Conservation (phyloP, 2,113 vertebrate species). For the Poeciliopsis occidentalis region DNA sequence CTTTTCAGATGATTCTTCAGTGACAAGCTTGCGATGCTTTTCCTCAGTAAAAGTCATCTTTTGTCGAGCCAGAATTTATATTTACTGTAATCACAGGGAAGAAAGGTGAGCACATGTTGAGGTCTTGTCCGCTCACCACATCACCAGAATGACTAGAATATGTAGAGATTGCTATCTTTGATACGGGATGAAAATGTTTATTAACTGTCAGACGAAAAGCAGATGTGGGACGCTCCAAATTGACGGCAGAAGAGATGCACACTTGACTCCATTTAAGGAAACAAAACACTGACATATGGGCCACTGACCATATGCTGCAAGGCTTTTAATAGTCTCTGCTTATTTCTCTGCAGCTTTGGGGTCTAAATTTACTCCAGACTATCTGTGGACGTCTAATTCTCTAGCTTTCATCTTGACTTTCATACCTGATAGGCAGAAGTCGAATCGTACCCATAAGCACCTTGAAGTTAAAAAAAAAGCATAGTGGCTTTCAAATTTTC, state of each 20-base stretch:
- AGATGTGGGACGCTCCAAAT: constrained; percentile 32
- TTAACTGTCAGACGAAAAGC: constrained; percentile 40
- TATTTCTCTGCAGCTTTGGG: constrained; percentile 16
- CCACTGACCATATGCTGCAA: constrained; percentile 25
- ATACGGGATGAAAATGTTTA: constrained; percentile 41
- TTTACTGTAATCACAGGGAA: constrained; percentile 21
- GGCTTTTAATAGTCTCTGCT: constrained; percentile 9
- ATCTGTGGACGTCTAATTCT: constrained; percentile 13
- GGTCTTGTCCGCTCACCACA: neutral
- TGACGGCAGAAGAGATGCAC: constrained; percentile 16
- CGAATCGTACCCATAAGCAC: constrained; percentile 5
- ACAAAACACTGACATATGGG: constrained; percentile 42
- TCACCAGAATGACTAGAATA: constrained; percentile 22
- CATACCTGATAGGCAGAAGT: constrained; percentile 48
- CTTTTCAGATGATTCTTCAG: constrained; percentile 20
- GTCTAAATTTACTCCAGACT: constrained; percentile 28
- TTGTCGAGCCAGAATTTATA: constrained; percentile 7
- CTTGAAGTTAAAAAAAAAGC: constrained; percentile 58
- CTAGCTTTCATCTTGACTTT: constrained; percentile 15
- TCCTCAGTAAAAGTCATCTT: constrained; percentile 9
- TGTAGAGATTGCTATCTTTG: constrained; percentile 28
- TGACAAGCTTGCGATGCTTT: constrained; percentile 3
- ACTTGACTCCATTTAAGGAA: constrained; percentile 19
- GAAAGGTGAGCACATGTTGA: constrained; percentile 38
- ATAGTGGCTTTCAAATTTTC: neutral